Evolutionary conservation across 2,113 vertebrate species (phyloP), one percentile per base, ranked within the genome.

Genomic region (Trichomycterus rosablanca): DNA sequence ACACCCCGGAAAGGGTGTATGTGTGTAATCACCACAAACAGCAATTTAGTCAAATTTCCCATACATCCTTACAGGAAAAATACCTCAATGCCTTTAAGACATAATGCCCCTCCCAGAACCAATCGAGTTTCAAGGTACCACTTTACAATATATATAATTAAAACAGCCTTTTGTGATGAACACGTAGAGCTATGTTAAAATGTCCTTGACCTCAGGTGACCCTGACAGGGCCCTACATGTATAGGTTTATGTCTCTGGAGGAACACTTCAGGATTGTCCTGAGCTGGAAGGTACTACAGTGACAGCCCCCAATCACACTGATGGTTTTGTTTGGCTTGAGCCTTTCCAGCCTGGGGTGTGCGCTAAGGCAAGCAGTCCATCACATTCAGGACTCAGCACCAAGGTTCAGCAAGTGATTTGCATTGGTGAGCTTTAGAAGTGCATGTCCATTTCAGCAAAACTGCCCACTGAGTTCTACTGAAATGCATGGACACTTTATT

Each of bases 281-380:
- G 53, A 59, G 43, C 39, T 23, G 34, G 39, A 65, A 66, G 69
- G 45, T 19, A 22, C 69, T 35, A 35, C 30, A 48, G 57, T 73
- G 75, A 78, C 78, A 76, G 66, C 55, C 71, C 72, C 66, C 77
- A 74, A 72, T 78, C 72, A 75, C 14, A 1, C 3, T 68, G 68
- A 75, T 46, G 66, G 60, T 76, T 78, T 59, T 58, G 40, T 70
- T 70, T 68, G 63, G 46, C 54, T 74, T 60, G 55, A 74, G 45
- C 68, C 59, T 74, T 68, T 56, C 63, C 66, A 53, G 74, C 72
- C 64, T 70, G 57, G 68, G 72, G 68, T 66, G 53, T 58, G 70
- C 76, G 75, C 74, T 59, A 48, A 78, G 63, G 74, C 55, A 52
- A 63, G 50, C 78, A 75, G 76, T 73, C 76, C 74, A 56, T 76